Conservation (phyloP, 1,140 invertebrate species). For the Micrasema minimum region DNA sequence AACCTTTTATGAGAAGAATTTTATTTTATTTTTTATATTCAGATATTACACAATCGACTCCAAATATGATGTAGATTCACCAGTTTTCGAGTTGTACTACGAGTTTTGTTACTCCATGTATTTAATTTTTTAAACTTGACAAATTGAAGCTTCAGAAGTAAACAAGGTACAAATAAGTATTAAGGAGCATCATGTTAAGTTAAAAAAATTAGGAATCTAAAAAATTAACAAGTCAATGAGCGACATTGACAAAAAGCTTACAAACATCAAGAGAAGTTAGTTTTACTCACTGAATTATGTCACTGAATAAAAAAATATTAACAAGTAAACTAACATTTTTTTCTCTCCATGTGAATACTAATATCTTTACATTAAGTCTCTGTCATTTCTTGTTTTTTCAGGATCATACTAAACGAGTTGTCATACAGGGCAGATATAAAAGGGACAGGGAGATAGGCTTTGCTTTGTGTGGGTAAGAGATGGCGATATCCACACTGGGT, state of each 20-base stretch:
- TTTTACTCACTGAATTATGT: slow-evolving; percentile 1
- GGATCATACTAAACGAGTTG: slow-evolving; percentile 24
- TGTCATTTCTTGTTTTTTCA: background rate
- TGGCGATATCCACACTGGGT: background rate
- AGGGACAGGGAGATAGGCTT: background rate
- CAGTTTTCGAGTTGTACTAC: too few relatives aligned
- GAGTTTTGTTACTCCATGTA: too few relatives aligned
- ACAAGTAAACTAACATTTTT: background rate
- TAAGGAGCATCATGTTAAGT: too few relatives aligned
- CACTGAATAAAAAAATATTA: background rate
- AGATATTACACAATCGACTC: too few relatives aligned
- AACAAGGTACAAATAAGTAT: too few relatives aligned
- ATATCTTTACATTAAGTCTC: slow-evolving; percentile 5
- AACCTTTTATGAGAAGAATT: too few relatives aligned
- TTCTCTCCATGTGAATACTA: background rate
- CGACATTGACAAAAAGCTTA: slow-evolving; percentile 24
- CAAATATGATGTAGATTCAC: too few relatives aligned
- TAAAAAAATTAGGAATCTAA: background rate
- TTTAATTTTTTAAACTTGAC: too few relatives aligned
- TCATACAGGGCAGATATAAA: slow-evolving; percentile 2
- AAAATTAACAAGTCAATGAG: slow-evolving; percentile 27
- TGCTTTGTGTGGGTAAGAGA: background rate
- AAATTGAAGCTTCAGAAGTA: too few relatives aligned
- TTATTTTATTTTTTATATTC: too few relatives aligned
- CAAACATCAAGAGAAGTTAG: slow-evolving; percentile 5